Evolutionary conservation across 2,888 invertebrate species (phyloP).

Genomic region (Athalia cordata): DNA sequence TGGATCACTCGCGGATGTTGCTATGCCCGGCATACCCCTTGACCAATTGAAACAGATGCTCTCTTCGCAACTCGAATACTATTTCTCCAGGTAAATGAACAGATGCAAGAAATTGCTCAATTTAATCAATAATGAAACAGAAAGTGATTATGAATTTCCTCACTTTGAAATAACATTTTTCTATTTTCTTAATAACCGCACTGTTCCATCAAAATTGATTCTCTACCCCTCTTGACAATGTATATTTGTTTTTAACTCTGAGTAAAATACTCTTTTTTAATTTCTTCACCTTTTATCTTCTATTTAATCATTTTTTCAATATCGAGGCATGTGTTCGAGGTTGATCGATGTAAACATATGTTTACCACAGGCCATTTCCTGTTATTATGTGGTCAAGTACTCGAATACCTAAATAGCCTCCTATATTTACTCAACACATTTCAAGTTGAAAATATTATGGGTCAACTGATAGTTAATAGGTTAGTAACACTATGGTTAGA

Average conservation of each 20-base stretch:
- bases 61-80: conserved; percentile 90
- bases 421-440: conserved; percentile 33
- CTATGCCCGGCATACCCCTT: conserved; percentile 77
- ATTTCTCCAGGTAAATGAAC: conserved; percentile 85
- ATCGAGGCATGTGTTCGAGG: background rate
- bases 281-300: background rate
- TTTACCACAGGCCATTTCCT: background rate
- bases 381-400: conserved; percentile 10
- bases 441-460: conserved; percentile 39
- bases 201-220: too few species aligned
- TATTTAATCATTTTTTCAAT: background rate
- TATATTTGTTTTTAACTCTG: too few species aligned
- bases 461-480: conserved; percentile 33
- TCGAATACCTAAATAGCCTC: conserved; percentile 2
- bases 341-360: conserved; percentile 6
- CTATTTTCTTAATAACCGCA: too few species aligned
- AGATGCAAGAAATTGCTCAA: background rate
- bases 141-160: too few species aligned
- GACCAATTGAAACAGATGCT: conserved; percentile 87
- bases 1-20: conserved; percentile 73
- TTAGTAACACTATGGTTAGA: conserved; percentile 5
- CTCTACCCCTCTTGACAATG: too few species aligned
- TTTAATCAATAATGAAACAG: too few species aligned
- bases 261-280: too few species aligned
- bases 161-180: too few species aligned